A percentile compares a stretch with the other conserved stretches of the same genome.
Conservation (phyloP, 2,797 vertebrate genomes). For the Cryptoprocta ferox region DNA sequence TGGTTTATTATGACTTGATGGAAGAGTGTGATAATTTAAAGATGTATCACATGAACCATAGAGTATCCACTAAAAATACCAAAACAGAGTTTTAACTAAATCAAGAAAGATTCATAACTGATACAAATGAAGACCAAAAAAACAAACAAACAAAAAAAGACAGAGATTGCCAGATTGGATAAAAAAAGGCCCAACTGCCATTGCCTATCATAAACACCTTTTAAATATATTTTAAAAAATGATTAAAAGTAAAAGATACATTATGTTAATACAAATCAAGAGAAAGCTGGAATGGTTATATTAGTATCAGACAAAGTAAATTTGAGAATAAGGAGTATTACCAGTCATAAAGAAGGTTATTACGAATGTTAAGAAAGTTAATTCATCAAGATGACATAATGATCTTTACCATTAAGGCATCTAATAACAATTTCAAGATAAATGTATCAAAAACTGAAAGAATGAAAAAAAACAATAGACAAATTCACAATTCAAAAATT, state of each 20-base stretch:
- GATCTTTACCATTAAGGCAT: background rate
- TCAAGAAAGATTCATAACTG: background rate
- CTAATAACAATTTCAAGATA: background rate
- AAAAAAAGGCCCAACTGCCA: background rate
- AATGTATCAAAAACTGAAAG: background rate
- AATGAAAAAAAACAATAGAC: background rate
- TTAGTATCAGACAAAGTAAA: background rate
- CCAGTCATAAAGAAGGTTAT: background rate
- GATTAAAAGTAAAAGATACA: background rate
- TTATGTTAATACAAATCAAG: background rate
- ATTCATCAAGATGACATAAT: background rate
- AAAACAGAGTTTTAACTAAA: background rate
- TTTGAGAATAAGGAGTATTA: conserved; percentile 1
- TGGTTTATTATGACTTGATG: background rate
- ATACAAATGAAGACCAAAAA: background rate
- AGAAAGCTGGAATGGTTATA: background rate
- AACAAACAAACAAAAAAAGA: background rate
- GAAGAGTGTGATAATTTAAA: background rate
- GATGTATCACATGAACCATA: background rate
- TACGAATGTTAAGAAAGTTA: background rate
- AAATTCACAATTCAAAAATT: background rate
- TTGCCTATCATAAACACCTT: background rate
- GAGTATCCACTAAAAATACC: background rate
- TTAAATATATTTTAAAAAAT: background rate
- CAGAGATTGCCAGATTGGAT: background rate